phyloP scores from a whole-genome alignment of 2,888 invertebrate genomes.

The Sinhomidia bicolor region DNA sequence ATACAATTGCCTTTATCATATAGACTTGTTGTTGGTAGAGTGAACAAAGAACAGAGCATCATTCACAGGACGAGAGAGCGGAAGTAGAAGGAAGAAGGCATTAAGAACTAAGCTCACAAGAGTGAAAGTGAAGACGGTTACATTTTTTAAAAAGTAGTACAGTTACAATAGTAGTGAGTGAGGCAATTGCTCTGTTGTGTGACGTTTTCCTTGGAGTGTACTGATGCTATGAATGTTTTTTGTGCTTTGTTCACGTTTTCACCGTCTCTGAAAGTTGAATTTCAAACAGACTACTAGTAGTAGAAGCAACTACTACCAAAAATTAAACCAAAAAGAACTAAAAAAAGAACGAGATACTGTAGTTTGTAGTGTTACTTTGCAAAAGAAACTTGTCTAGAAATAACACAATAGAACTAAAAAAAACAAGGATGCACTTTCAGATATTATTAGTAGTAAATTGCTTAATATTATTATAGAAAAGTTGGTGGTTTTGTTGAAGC shows the following conservation, averaged over 20 bases:
- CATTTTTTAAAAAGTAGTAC: neutral
- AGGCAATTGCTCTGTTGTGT: conserved; percentile 8
- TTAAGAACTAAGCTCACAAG: conserved; percentile 40
- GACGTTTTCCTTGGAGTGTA: neutral
- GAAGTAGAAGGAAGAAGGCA: conserved; percentile 32
- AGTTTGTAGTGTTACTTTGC: neutral
- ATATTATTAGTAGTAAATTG: conserved; percentile 27
- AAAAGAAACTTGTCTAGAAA: neutral
- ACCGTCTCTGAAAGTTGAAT: neutral
- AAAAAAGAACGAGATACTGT: neutral
- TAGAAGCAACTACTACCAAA: neutral
- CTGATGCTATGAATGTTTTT: neutral
- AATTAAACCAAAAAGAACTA: conserved; percentile 13
- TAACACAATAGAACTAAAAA: neutral
- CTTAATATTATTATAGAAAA: conserved; percentile 24
- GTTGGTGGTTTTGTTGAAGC: too few relatives aligned
- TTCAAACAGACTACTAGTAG: neutral
- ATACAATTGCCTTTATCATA: neutral
- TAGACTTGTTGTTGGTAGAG: neutral
- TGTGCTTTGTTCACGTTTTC: neutral
- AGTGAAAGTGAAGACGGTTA: neutral
- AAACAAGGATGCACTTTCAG: conserved; percentile 37
- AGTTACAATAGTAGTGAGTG: too few relatives aligned
- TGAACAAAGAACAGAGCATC: conserved; percentile 37
- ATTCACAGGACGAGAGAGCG: neutral